Evolutionary conservation across 2,888 invertebrate genomes (phyloP), one percentile per base, ranked within the genome.

Genomic region (Bellardia pandia): DNA sequence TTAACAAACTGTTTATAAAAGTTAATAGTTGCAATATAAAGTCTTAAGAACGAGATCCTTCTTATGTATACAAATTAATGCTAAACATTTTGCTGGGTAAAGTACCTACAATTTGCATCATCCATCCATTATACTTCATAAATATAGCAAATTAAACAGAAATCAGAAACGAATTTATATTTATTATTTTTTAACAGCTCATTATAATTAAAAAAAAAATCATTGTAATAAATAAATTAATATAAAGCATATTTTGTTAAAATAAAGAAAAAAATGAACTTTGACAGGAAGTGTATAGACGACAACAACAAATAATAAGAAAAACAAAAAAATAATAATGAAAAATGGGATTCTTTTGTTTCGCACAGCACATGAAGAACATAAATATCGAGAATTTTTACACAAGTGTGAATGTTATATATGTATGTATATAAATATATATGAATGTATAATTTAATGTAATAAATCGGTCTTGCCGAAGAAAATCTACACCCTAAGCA

Each of bases 231-330:
- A 85, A 76, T 51, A 81, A 82, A 82, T 78, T 75, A 85, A 75
- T 71, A 76, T 64, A 66, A 78, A 56, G 42, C 60, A 80, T 85
- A 74, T 87, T 85, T 85, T 40, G 8, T 72, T 72, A 23, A 81
- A 77, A 77, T 23, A 48, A 62, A 80, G 45, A 64, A 78, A 78
- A 60, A 88, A 76, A 75, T 89, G 89, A 89, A 89, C 89, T 89
- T 89, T 89, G 89, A 88, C 89, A 89, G 89, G 89, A 89, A 89
- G 89, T 89, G 75, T 87, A 78, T 75, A 75, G 64, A 75, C 84
- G 83, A 78, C 86, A 69, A 86, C 45, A 77, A 79, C 58, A 74
- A 68, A 69, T 16, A 82, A 62, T 14, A 71, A 71, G 3, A 79
- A 60, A n/a, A 80, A 45, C 40, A 71, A 68, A 64, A 3, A 79